phyloP scores from a whole-genome alignment of 2,113 vertebrate genomes.

The Leiothrix lutea region DNA sequence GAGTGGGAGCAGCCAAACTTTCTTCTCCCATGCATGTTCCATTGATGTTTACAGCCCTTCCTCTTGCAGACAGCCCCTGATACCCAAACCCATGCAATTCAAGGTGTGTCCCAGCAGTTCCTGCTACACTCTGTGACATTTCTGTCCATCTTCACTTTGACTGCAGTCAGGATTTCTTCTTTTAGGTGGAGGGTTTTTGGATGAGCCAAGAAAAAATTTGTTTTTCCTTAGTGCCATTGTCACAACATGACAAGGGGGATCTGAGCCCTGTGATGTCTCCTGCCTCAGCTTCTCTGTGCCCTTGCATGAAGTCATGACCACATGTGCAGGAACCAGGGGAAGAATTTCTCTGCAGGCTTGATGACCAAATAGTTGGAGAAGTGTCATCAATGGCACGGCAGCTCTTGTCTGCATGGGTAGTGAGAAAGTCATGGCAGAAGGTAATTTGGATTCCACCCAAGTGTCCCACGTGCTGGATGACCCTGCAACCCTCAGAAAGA shows the following conservation, averaged over 20 bases:
- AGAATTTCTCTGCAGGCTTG: background rate
- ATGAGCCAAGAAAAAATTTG: background rate
- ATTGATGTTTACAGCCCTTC: background rate
- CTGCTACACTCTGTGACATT: background rate
- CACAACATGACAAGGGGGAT: fast-evolving
- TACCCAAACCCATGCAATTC: background rate
- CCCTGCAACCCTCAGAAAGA: background rate
- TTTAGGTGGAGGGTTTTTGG: background rate
- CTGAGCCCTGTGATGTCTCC: background rate
- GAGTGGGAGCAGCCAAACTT: background rate
- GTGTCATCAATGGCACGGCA: background rate
- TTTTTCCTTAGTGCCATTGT: background rate
- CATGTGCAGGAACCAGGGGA: background rate
- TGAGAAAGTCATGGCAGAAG: background rate
- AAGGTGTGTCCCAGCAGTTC: background rate
- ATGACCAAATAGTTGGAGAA: background rate
- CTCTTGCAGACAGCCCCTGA: background rate
- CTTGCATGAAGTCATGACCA: fast-evolving
- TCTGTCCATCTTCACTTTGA: background rate
- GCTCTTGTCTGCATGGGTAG: background rate
- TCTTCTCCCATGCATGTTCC: background rate
- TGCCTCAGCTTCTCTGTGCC: background rate
- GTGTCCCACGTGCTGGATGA: fast-evolving
- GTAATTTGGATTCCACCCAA: background rate
- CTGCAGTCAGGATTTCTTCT: background rate